Evolutionary conservation across 2,888 invertebrate genomes (phyloP).

Genomic region (Pharmacophagus antenor): DNA sequence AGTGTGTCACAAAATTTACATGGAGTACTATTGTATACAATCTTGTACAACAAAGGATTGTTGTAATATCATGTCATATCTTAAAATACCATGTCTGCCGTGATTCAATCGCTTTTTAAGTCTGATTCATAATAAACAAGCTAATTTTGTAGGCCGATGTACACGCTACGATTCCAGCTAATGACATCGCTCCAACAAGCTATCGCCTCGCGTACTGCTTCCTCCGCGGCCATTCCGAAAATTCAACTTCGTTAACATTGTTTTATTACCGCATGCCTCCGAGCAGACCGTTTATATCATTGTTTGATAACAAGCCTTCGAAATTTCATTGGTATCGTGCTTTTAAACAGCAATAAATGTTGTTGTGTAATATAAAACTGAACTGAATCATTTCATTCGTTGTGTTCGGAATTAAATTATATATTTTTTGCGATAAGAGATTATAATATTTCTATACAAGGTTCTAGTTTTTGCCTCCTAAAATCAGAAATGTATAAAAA

Average conservation of each 20-base stretch:
- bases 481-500: no score
- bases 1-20: no score
- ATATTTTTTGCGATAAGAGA: not conserved
- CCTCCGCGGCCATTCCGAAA: slow-evolving; percentile 30
- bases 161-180: slow-evolving; percentile 46
- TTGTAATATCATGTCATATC: slow-evolving; percentile 12
- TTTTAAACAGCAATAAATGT: slow-evolving; percentile 15
- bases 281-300: slow-evolving; percentile 25
- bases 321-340: slow-evolving; percentile 22
- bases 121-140: slow-evolving; percentile 45
- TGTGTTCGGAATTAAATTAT: not conserved
- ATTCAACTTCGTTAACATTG: slow-evolving; percentile 24
- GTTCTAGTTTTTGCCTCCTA: no score
- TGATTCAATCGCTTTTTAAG: slow-evolving; percentile 36
- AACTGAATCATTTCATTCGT: not conserved
- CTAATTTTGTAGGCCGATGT: slow-evolving; percentile 41
- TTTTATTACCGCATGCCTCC: slow-evolving; percentile 27
- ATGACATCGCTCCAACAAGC: slow-evolving; percentile 45
- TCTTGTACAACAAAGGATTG: slow-evolving; percentile 9
- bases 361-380: not conserved
- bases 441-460: no score
- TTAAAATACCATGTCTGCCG: not conserved
- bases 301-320: slow-evolving; percentile 28
- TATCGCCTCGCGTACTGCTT: slow-evolving; percentile 37
- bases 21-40: no score